Base-by-base conservation (phyloP, 2,113 vertebrate species). In the Donacobius atricapilla region DNA sequence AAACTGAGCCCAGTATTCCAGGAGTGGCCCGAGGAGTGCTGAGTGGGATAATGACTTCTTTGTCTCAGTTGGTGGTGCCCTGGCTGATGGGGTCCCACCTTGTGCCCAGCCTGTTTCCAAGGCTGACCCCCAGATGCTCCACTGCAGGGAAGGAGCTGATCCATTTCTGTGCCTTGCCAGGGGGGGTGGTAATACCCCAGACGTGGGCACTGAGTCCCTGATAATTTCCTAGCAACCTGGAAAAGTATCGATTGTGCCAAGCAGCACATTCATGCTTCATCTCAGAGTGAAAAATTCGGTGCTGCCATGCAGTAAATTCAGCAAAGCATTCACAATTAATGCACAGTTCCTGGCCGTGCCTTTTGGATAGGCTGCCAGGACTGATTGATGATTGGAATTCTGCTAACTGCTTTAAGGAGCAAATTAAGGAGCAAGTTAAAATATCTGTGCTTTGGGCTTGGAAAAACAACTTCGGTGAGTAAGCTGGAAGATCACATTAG, bases 361-460 rank as follows among this genome's bases (percentile, higher is more conserved):
- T 94, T 54, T 57, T 73, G 92, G 84, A 93, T 12, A 12, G 87
- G 45, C 85, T 93, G 90, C 85, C 92, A 50, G 13, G 23, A 0
- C 88, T 94, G 95, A 96, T 93, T 27, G 93, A 96, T 96, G 51
- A 10, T 3, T 63, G 76, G 68, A 83, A 83, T 96, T 86, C 63
- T 80, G 45, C 75, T 90, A 76, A 92, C 92, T 78, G 90, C 94
- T 90, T 87, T 86, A 61, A 94, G 83, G 66, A 94, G 79, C 53
- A 77, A 88, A 90, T 96, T 85, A 85, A 96, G 60, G 71, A 86
- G 64, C 64, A 23, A 86, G 79, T 70, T 77, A 75, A 92, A 89
- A 80, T 88, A 58, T 63, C 80, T 57, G 33, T 39, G 85, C 85
- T 83, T 28, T 54, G 63, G 45, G 58, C 30, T 42, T 30, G 45